Evolutionary conservation across 1,140 invertebrate species (phyloP), one percentile per base, ranked within the genome.

Genomic region (Pentalonia nigronervosa): DNA sequence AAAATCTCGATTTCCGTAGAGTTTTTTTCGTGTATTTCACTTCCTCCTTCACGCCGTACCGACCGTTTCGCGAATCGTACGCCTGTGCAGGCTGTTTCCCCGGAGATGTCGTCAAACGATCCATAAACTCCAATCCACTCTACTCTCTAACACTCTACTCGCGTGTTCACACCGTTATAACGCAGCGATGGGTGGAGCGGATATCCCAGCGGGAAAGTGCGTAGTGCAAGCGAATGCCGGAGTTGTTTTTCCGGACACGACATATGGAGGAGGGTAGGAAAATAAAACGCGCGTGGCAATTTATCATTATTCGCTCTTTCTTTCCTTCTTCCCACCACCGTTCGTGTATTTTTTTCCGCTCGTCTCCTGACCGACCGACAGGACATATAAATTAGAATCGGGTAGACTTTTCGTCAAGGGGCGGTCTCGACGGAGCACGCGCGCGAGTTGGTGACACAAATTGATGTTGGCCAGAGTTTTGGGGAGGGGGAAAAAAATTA

Each of bases 401-500:
- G 41, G 60, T 81, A 48, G 60, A 91, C 90, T 91, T 91, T 91
- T 91, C 67, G 90, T 91, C 90, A 83, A 91, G 90, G 41, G 41
- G 45, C n/a, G 67, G 90, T n/a, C 60, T 25, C 45, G 86, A 6
- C 17, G 30, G 86, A n/a, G 20, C n/a, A 30, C n/a, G 67, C 11
- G 48, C 3, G 87, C 67, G 45, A n/a, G 30, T n/a, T n/a, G 47
- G 90, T 91, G 90, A 91, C 90, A 81, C 67, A 91, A 91, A 91
- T 91, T 91, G 67, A 91, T 91, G 67, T 83, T 91, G 90, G 67
- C 90, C 90, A 91, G 90, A 91, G 67, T 91, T 91, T 83, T 3
- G 25, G 21, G 45, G 34, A 9, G 50, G 34, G 11, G 25, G 41
- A 90, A 90, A 91, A 91, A 83, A 91, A 48, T 83, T 91, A 91